Evolutionary conservation across 2,888 invertebrate species (phyloP), one percentile per base, ranked within the genome.

Genomic region (Kryphioiulus occultus): DNA sequence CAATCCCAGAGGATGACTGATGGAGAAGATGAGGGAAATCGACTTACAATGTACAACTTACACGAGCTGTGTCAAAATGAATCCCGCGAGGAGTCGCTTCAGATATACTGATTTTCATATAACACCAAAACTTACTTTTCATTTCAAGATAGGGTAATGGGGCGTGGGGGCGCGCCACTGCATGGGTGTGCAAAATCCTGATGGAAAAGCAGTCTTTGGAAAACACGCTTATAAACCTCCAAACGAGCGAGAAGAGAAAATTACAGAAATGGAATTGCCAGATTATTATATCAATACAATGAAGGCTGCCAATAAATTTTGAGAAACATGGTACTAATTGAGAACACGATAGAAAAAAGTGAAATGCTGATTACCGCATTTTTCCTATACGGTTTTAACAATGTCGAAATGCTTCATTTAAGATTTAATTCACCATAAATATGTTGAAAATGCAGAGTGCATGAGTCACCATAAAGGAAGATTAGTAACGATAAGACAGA

Each of bases 91-190:
- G 44, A 44, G 85, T 85, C 85, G 85, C 85, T 35, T 85, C 85
- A 44, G 39, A 39, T 85, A 86, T 86, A 32, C 32, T 86, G 53
- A 47, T 86, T 86, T 86, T 86, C 84, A 84, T 84, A 84, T 84
- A 84, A 84, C 84, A 84, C 35, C 84, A 84, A 84, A 84, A 84
- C 84, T 84, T 84, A 84, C 84, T 84, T 84, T 84, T 84, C 84
- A 84, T 84, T 84, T 84, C 42, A 84, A 84, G 84, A 84, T 84
- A 84, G 84, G 84, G 35, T 84, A 84, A 84, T 84, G 84, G 84
- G 35, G 84, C 35, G 39, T 84, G 84, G 84, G 26, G 84, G 12
- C 35, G n/a, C 17, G 30, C 30, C 32, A 30, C 35, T 17, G 35
- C 5, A 22, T 83, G 30, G 9, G 2, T 35, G 7, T 35, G 83